Base-by-base conservation (phyloP, 2,113 vertebrate genomes). In the Meriones unguiculatus region DNA sequence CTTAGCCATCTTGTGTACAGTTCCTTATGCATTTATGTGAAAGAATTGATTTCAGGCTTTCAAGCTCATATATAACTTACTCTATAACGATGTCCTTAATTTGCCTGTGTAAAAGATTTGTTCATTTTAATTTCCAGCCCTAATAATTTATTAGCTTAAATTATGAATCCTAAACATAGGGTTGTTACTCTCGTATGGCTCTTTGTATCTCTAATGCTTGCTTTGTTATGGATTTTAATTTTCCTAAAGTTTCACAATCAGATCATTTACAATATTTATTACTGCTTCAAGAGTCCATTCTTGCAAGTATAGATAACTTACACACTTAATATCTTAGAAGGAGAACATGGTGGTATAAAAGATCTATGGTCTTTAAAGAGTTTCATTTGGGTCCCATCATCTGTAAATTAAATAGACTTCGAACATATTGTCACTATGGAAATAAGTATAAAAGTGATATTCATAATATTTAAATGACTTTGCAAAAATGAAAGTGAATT, bases 391-490 rank as follows among this genome's bases (percentile, higher is more conserved):
- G 65, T 94, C 76, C 93, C 64, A 95, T 96, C 88, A 89, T 65
- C 82, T 50, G 13, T 96, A 95, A 98, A 97, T 98, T 97, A 97
- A 97, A 94, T 76, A 95, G 95, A 95, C 52, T 95, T 38, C 35
- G 96, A 96, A 80, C 52, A 84, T 97, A 91, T 96, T 98, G 89
- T 96, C 97, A 97, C 86, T 89, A 87, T 89, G 92, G 90, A 92
- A 95, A 96, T 98, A 95, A 97, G 93, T 95, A 88, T 87, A 96
- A 98, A 98, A 98, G 86, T 91, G 93, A 92, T 98, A 98, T 98
- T 98, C 97, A 59, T 96, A 97, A 90, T 96, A 97, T 96, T 97
- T 98, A 98, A 98, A 97, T 98, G 97, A 97, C 93, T 98, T 96
- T 95, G 77, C 91, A 96, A 28, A 96, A 98, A 98, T 81, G 93